Base-by-base conservation (phyloP, 64 coral and sea anemone species). In the Montipora efflorescens region DNA sequence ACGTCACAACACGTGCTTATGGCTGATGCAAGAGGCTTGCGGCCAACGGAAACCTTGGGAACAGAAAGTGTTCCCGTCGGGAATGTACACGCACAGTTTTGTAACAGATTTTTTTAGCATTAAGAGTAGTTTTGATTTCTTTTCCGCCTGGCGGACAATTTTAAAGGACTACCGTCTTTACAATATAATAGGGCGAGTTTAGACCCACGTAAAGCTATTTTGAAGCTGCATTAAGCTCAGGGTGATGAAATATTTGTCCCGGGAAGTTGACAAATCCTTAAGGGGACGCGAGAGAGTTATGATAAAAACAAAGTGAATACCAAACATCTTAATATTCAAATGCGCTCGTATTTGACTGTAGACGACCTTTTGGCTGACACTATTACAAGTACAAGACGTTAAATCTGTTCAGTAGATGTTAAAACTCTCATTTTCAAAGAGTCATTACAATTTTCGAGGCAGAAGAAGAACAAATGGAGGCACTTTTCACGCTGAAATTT, bases 61-160 rank as follows among this genome's bases (percentile, higher is more conserved):
- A 90, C 93, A 5, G 2, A 5, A 23, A 8, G 15, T 4, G 36
- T 77, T 21, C 47, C 70, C n/a, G 80, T 14, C 48, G 19, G 72
- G 93, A 95, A 95, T 95, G 93, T 84, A 59, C 61, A 44, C 75
- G 73, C 7, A 52, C 44, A 53, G 53, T 57, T 57, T 57, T 57
- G 53, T 57, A 6, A 8, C 6, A 57, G 53, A 11, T 57, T 71
- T 5, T 5, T 48, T 7, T 83, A 74, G 74, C 48, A 67, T 90
- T 67, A 13, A 14, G 14, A 64, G 61, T 15, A 64, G 4, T 16
- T 16, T 1, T 64, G 9, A 14, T 64, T 64, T 12, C 9, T 64
- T 64, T 64, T 15, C 61, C 61, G 14, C 61, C 61, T 4, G 61
- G 61, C 61, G 13, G 14, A 64, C 8, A 4, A 64, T 64, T 64